Percentiles rank a stretch among this genome's conserved stretches.
phyloP scores from a whole-genome alignment of 2,113 vertebrate genomes.

The Engraulis encrasicolus region DNA sequence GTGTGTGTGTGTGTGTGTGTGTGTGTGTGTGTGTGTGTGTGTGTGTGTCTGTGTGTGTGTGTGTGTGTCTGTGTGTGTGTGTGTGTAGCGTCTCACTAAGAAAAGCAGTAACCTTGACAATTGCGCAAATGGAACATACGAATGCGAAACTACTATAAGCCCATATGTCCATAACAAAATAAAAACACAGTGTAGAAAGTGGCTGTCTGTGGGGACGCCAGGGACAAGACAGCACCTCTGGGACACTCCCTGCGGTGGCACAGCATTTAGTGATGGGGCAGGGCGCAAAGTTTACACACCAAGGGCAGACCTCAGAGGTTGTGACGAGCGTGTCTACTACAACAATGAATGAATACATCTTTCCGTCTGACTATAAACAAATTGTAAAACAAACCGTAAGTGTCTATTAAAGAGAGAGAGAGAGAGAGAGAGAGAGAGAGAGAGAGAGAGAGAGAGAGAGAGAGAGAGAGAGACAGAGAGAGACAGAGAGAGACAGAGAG shows the following conservation, averaged over 20 bases:
- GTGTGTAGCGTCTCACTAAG: background rate
- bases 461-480: no score
- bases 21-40: no score
- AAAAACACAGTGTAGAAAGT: background rate
- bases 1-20: no score
- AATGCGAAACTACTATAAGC: background rate
- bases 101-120: constrained; percentile 10
- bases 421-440: background rate
- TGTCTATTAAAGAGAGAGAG: background rate
- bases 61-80: background rate
- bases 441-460: background rate
- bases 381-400: background rate
- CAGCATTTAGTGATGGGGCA: background rate
- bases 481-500: no score
- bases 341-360: background rate
- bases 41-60: background rate
- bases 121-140: constrained; percentile 14
- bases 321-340: background rate
- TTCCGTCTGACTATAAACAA: background rate
- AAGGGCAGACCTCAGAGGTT: background rate
- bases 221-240: background rate
- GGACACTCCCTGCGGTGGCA: background rate
- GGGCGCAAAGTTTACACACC: background rate
- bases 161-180: background rate
- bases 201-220: background rate